These are phyloP conservation scores for Agrochola lychnidis DNA, from an alignment of 2,888 invertebrate species.

Conservation along the genomic window DNA sequence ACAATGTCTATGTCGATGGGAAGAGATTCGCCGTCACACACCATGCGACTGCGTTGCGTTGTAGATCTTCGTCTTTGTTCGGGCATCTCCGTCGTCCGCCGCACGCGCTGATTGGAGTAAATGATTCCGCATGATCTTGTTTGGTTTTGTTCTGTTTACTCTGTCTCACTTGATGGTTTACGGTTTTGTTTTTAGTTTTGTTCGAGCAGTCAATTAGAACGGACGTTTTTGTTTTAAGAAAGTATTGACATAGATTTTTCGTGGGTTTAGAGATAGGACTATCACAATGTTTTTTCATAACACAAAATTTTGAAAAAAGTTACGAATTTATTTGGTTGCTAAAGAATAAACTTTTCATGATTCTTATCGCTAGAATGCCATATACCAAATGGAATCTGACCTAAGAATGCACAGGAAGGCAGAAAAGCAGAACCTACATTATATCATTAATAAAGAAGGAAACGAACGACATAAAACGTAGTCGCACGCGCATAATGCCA, in stretches of 20 bases:
- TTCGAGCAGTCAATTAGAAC: conserved; percentile 83
- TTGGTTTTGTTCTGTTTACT: conserved; percentile 86
- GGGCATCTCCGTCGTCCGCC: conserved; percentile 72
- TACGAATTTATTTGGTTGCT: not conserved
- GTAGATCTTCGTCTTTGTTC: conserved; percentile 77
- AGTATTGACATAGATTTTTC: conserved; percentile 49
- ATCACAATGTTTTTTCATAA: not conserved
- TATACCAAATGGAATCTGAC: no score
- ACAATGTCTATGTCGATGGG: conserved; percentile 55
- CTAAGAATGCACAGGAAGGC: conserved; percentile 3
- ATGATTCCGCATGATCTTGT: conserved; percentile 88
- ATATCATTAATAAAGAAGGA: conserved; percentile 44
- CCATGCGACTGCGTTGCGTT: conserved; percentile 59
- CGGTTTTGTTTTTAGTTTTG: conserved; percentile 76
- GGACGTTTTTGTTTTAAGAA: conserved; percentile 53
- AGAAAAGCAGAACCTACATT: conserved; percentile 13
- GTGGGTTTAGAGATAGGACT: not conserved
- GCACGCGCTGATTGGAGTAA: conserved; percentile 85
- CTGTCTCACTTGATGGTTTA: conserved; percentile 79
- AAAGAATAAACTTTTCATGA: no score
- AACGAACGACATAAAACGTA: conserved; percentile 52
- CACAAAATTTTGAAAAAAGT: not conserved
- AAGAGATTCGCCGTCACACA: conserved; percentile 53
- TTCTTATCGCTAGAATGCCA: no score
- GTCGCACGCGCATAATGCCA: conserved; percentile 33